phyloP scores from a whole-genome alignment of 1,140 invertebrate genomes.

The Pseudomyrmex gracilis region DNA sequence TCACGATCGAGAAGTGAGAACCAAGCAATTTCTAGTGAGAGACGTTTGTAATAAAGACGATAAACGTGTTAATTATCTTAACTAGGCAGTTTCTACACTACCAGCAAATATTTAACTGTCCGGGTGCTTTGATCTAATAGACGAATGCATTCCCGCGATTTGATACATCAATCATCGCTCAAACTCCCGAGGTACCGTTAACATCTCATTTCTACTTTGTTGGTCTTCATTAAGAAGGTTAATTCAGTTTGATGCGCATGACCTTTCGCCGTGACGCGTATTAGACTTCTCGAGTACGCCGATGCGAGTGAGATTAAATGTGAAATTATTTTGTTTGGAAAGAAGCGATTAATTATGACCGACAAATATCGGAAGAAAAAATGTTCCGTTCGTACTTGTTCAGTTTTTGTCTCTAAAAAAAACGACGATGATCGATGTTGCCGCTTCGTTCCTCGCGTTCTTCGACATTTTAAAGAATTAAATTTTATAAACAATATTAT shows the following conservation, averaged over 20 bases:
- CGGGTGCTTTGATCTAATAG: conserved; percentile 14
- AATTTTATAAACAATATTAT: background rate
- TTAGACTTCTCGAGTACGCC: background rate
- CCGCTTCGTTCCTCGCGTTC: background rate
- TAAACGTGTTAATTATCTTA: conserved; percentile 31
- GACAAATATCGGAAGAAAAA: background rate
- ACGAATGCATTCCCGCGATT: conserved; percentile 36
- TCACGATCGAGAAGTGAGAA: background rate
- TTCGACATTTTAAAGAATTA: background rate
- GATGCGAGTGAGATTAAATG: conserved; percentile 25
- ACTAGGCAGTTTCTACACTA: conserved; percentile 8
- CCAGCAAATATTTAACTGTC: conserved; percentile 34
- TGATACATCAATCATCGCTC: conserved; percentile 50
- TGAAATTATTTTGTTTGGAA: conserved; percentile 4
- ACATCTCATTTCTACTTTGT: conserved; percentile 42
- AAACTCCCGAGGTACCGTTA: conserved; percentile 46
- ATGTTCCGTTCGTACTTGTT: background rate
- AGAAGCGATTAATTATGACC: background rate
- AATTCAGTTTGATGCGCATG: conserved; percentile 47
- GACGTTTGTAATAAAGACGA: background rate
- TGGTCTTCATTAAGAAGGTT: conserved; percentile 57
- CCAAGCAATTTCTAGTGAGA: background rate
- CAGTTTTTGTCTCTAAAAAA: background rate
- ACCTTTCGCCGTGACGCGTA: conserved; percentile 44
- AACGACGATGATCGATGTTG: conserved; percentile 5